These are phyloP conservation scores for Eristalinus sepulchralis DNA, from an alignment of 2,888 invertebrate genomes.

Conservation along the genomic window DNA sequence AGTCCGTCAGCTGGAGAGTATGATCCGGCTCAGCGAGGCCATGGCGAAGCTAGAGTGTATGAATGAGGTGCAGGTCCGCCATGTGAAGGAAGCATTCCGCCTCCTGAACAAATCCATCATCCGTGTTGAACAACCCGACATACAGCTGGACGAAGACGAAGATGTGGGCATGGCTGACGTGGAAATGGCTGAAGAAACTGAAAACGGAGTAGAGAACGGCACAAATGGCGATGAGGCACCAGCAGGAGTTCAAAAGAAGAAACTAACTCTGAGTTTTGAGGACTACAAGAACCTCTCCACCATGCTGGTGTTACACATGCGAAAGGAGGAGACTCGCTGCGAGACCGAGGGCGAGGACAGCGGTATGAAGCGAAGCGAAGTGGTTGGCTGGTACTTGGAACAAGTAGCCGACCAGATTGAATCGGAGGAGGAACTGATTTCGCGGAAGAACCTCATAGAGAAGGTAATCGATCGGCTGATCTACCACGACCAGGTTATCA, in stretches of 20 bases:
- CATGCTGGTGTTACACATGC: slow-evolving; percentile 94
- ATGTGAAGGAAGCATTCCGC: slow-evolving; percentile 95
- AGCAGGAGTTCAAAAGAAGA: slow-evolving; percentile 84
- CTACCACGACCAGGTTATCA: slow-evolving; percentile 84
- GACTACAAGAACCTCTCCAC: slow-evolving; percentile 96
- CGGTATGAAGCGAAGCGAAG: slow-evolving; percentile 88
- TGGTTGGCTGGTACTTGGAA: slow-evolving; percentile 96
- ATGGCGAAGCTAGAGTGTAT: slow-evolving; percentile 98
- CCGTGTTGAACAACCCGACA: slow-evolving; percentile 98
- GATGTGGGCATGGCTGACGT: slow-evolving; percentile 83
- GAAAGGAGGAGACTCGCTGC: slow-evolving; percentile 88
- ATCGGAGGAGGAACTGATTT: slow-evolving; percentile 93
- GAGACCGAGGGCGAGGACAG: slow-evolving; percentile 85
- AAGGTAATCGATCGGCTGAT: slow-evolving; percentile 96
- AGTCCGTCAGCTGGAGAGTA: slow-evolving; percentile 96
- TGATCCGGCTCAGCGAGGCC: slow-evolving; percentile 97
- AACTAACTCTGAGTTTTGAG: slow-evolving; percentile 92
- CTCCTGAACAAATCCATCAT: slow-evolving; percentile 98
- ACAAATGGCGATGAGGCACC: slow-evolving; percentile 29
- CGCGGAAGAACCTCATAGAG: slow-evolving; percentile 93
- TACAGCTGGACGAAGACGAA: slow-evolving; percentile 93
- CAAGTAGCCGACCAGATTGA: slow-evolving; percentile 94
- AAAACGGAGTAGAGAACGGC: slow-evolving; percentile 77
- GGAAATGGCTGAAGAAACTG: slow-evolving; percentile 83
- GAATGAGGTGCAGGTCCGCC: slow-evolving; percentile 91